Conservation (phyloP, 2,113 vertebrate species). For the Malurus elegans region DNA sequence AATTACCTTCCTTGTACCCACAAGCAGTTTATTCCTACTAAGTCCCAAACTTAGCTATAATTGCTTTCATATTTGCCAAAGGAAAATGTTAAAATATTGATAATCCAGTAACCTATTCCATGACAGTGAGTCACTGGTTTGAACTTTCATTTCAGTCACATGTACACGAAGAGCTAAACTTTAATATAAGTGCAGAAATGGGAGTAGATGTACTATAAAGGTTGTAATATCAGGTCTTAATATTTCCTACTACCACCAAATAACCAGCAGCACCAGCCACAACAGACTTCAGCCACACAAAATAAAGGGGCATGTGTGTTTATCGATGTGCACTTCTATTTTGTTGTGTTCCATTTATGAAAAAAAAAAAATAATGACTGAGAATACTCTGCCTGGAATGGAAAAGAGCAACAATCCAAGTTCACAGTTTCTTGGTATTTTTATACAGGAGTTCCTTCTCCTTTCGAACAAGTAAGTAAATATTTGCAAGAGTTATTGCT, state of each 20-base stretch:
- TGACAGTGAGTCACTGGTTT: slow-evolving; percentile 63
- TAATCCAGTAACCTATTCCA: slow-evolving; percentile 71
- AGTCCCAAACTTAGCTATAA: slow-evolving; percentile 39
- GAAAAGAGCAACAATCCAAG: not conserved
- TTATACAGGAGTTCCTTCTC: slow-evolving; percentile 22
- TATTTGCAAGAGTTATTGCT: slow-evolving; percentile 26
- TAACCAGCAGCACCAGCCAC: not conserved
- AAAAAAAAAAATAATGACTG: not conserved
- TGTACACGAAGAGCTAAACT: slow-evolving; percentile 31
- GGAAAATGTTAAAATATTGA: slow-evolving; percentile 76
- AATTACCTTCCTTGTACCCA: slow-evolving; percentile 38
- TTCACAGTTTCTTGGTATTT: not conserved
- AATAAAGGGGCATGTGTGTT: not conserved
- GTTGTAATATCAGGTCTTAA: slow-evolving; percentile 22
- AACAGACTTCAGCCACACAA: not conserved
- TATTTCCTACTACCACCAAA: not conserved
- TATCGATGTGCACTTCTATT: rapidly evolving
- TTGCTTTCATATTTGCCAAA: slow-evolving; percentile 68
- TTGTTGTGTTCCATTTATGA: not conserved
- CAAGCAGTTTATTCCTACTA: slow-evolving; percentile 43
- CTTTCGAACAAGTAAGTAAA: slow-evolving; percentile 30
- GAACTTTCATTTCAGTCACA: slow-evolving; percentile 70
- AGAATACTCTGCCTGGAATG: not conserved
- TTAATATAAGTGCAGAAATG: slow-evolving; percentile 64
- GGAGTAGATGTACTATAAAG: slow-evolving; percentile 44